These are phyloP conservation scores for Spermophilus dauricus DNA, from an alignment of 2,113 vertebrate species.

Conservation along the genomic window DNA sequence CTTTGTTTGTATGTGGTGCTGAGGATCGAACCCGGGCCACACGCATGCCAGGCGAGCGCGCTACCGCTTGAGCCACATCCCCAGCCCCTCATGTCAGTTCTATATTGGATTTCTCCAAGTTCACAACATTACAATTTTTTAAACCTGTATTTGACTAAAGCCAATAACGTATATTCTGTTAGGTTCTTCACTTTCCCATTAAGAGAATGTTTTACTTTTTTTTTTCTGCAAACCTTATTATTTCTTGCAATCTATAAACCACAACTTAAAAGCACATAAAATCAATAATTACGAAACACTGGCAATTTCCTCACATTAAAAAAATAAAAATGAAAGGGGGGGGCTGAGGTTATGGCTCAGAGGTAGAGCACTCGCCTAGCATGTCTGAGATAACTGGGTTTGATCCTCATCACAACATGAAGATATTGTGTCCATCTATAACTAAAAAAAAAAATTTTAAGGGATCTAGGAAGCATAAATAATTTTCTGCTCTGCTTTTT, in stretches of 20 bases:
- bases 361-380: too few species aligned
- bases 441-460: too few species aligned
- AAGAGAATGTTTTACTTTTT: not conserved
- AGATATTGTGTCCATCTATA: too few species aligned
- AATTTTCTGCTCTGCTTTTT: not conserved
- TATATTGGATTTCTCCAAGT: not conserved
- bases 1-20: too few species aligned
- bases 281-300: not conserved
- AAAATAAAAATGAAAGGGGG: not conserved
- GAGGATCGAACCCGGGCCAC: too few species aligned
- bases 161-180: not conserved
- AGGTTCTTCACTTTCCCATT: not conserved
- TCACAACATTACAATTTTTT: not conserved
- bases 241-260: constrained; percentile 19
- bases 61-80: too few species aligned
- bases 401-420: too few species aligned
- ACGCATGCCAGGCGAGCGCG: too few species aligned
- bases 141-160: not conserved
- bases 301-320: not conserved
- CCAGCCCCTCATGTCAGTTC: not conserved
- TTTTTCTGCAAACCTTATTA: not conserved
- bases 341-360: too few species aligned
- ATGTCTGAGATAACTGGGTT: too few species aligned
- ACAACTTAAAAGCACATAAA: not conserved
- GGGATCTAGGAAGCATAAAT: not conserved